phyloP scores from a whole-genome alignment of 2,888 invertebrate genomes.

The Volucella zonaria region DNA sequence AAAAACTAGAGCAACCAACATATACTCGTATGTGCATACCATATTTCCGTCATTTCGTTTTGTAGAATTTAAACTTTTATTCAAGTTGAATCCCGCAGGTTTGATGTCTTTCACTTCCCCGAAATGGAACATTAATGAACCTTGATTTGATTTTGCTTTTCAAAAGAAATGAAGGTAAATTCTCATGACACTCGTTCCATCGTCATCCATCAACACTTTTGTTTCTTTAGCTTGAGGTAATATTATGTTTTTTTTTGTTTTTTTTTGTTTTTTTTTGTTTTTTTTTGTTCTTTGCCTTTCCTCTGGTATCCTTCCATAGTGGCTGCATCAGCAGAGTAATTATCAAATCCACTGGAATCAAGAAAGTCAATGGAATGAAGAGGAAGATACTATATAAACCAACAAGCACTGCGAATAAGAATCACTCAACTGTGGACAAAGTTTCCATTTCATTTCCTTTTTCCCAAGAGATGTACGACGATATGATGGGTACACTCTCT shows the following conservation, averaged over 20 bases:
- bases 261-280: constrained; percentile 18
- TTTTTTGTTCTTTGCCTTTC: constrained; percentile 11
- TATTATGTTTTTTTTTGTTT: constrained; percentile 16
- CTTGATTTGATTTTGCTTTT: constrained; percentile 66
- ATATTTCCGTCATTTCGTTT: background rate
- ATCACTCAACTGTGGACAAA: constrained; percentile 67
- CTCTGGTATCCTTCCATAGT: background rate
- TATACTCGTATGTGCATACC: too few species aligned
- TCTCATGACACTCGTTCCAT: constrained; percentile 66
- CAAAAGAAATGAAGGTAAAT: constrained; percentile 54
- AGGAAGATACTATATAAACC: constrained; percentile 11
- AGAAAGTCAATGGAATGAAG: constrained; percentile 43
- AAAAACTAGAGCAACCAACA: too few species aligned
- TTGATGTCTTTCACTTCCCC: constrained; percentile 1
- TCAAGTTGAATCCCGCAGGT: background rate
- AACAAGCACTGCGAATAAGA: constrained; percentile 35
- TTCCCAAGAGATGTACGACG: background rate
- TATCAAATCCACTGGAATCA: constrained; percentile 69
- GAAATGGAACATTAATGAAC: constrained; percentile 59
- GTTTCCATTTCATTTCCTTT: constrained; percentile 55
- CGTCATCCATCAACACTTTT: constrained; percentile 67
- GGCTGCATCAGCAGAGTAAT: constrained; percentile 61
- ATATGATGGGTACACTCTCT: too few species aligned
- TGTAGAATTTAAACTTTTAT: background rate
- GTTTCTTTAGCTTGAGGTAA: constrained; percentile 9